Base-by-base conservation (phyloP, 2,888 invertebrate species). In the Leptinotarsa juncta region DNA sequence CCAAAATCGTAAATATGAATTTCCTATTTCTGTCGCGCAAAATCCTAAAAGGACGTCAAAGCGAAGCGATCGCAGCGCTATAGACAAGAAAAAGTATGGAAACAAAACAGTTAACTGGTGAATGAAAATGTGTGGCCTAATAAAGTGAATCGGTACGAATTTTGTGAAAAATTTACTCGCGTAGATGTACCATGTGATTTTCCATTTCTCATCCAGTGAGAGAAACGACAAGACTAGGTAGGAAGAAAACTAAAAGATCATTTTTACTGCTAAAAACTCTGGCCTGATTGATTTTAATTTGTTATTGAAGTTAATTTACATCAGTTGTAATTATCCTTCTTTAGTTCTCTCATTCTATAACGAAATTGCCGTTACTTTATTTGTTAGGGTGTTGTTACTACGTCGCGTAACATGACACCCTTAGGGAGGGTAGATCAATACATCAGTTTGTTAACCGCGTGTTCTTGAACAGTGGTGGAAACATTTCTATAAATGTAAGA, bases 101-200 rank as follows among this genome's bases (percentile, higher is more conserved):
- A 68, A 57, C 68, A 68, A 68, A 68, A 68, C 68, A 32, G 53
- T 55, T 57, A 68, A 55, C 12, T 3, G n/a, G 26, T 67, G 67
- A 26, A 66, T 55, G 42, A 53, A 42, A 42, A 51, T 18, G 53
- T 18, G 68, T 26, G 20, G 42, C 55, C 48, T 42, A 48, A 55
- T 10, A 32, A 67, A n/a, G 48, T 15, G 51, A 55, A 68, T 20
- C 26, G 23, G 7, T 32, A 3, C 32, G 18, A 53, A 55, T 16
- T 14, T 18, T 23, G 3, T 0, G 18, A 68, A 55, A 68, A 42
- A 55, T 18, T 7, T 3, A 68, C 20, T 16, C 7, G 7, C 5
- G n/a, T 32, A 0, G 16, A 42, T 62, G 23, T 57, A 23, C 23
- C 57, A 57, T 62, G 62, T 62, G 62, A 62, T 1, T 62, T 5